Conservation (phyloP, 2,888 invertebrate species). For the Cryptus viduatorius region DNA sequence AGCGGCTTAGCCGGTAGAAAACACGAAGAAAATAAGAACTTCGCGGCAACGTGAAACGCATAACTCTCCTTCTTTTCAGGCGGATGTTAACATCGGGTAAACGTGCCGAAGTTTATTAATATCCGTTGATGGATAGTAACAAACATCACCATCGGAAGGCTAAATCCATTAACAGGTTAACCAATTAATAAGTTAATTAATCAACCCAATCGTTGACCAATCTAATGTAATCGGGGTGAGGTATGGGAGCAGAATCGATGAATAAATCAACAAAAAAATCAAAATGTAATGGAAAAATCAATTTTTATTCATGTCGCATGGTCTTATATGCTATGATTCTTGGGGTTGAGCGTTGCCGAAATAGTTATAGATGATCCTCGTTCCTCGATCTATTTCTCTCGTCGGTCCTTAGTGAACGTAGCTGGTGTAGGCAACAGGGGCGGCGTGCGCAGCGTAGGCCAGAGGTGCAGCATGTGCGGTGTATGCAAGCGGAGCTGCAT, state of each 20-base stretch:
- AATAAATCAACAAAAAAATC: background rate
- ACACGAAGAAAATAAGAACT: no score
- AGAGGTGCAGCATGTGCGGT: conserved; percentile 67
- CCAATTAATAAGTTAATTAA: no score
- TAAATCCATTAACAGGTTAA: no score
- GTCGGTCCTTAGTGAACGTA: conserved; percentile 52
- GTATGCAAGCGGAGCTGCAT: conserved; percentile 77
- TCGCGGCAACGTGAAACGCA: no score
- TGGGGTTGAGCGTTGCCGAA: background rate
- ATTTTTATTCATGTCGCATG: conserved; percentile 32
- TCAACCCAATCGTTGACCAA: no score
- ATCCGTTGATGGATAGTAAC: no score
- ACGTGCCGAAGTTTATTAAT: no score
- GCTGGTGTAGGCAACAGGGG: conserved; percentile 54
- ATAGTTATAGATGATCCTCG: background rate
- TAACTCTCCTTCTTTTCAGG: no score
- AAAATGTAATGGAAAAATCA: background rate
- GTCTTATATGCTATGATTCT: background rate
- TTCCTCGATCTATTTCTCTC: background rate
- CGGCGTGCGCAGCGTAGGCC: conserved; percentile 68
- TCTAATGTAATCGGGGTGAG: background rate
- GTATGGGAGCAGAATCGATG: background rate
- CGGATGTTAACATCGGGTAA: no score
- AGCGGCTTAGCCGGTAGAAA: no score
- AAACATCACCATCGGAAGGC: no score